phyloP scores from a whole-genome alignment of 1,140 invertebrate species.

The Heterodera schachtii region DNA sequence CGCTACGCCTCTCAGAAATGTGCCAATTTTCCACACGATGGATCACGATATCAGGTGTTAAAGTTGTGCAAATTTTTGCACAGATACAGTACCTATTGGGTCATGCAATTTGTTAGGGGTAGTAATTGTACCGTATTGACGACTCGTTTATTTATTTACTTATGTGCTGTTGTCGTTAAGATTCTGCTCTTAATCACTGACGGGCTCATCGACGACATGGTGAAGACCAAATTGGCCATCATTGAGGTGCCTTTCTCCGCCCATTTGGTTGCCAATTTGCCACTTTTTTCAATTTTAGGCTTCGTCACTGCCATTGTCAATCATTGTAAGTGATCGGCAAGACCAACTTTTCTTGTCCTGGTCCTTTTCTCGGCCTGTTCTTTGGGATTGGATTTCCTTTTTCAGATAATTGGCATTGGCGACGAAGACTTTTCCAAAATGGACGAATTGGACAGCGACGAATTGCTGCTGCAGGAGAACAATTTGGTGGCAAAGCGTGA shows the following conservation, averaged over 20 bases:
- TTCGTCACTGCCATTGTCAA: conserved; percentile 37
- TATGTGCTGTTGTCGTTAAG: not conserved
- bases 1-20: conserved; percentile 69
- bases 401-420: conserved; percentile 51
- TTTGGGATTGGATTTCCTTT: not conserved
- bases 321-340: conserved; percentile 16
- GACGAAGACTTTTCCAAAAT: conserved; percentile 52
- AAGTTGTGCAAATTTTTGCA: not conserved
- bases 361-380: not conserved
- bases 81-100: no score
- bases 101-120: no score
- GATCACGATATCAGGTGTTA: conserved; percentile 65
- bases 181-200: conserved; percentile 75
- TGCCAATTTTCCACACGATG: conserved; percentile 66
- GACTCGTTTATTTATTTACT: no score
- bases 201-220: conserved; percentile 75
- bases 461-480: conserved; percentile 14
- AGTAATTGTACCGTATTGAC: no score
- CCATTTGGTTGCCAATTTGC: not conserved
- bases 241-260: conserved; percentile 53
- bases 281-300: conserved; percentile 21
- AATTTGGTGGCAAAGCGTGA: conserved; percentile 30
- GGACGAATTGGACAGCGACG: conserved; percentile 42
- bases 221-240: conserved; percentile 71
- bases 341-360: no score